phyloP scores from a whole-genome alignment of 1,140 invertebrate genomes.

The Drosophila ohnishii region DNA sequence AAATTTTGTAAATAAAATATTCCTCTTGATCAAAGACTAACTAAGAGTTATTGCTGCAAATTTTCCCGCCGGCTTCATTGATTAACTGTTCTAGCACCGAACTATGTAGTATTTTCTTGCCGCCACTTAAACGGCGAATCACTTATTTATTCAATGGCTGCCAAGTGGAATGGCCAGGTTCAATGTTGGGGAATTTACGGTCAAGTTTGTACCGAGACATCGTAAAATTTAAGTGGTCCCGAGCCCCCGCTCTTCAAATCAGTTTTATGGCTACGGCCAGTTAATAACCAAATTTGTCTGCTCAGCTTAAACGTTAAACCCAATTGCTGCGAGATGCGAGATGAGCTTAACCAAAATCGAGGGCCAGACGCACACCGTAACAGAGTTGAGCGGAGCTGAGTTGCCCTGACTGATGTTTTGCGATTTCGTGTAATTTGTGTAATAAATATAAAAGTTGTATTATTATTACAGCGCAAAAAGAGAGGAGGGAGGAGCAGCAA shows the following conservation, averaged over 20 bases:
- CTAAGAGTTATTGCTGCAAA: too few species aligned
- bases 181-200: conserved; percentile 45
- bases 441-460: conserved; percentile 52
- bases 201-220: conserved; percentile 53
- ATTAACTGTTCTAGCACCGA: conserved; percentile 6
- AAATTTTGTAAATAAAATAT: neutral
- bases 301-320: conserved; percentile 50
- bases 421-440: conserved; percentile 47
- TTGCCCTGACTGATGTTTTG: conserved; percentile 27
- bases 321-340: conserved; percentile 13
- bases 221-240: conserved; percentile 65
- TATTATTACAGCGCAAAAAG: conserved; percentile 19
- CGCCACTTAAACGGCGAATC: conserved; percentile 21
- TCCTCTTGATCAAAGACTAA: neutral
- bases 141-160: conserved; percentile 37
- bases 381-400: neutral
- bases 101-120: conserved; percentile 8
- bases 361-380: neutral
- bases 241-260: conserved; percentile 1
- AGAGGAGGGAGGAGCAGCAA: neutral
- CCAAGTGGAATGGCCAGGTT: conserved; percentile 15
- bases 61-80: neutral
- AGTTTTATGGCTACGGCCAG: conserved; percentile 57
- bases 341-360: conserved; percentile 30
- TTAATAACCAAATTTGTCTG: conserved; percentile 76